Conservation (phyloP, 2,113 vertebrate genomes). For the Corythaeola cristata region DNA sequence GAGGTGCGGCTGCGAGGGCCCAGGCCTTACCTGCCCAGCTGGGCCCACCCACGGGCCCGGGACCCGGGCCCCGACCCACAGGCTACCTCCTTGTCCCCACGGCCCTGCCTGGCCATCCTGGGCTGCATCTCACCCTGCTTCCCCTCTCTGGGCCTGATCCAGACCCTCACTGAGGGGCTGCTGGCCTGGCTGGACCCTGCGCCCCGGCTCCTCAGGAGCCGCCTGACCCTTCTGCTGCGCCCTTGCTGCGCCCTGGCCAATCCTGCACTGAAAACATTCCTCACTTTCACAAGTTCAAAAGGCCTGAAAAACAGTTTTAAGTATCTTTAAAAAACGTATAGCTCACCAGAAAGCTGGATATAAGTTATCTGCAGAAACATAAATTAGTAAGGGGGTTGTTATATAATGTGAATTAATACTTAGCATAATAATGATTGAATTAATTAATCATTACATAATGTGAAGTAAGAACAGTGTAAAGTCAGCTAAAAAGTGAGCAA, state of each 20-base stretch:
- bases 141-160: neutral
- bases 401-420: neutral
- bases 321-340: neutral
- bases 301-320: neutral
- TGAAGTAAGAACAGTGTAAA: neutral
- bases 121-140: neutral
- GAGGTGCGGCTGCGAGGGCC: fast-evolving
- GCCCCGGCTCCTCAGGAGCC: neutral
- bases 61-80: fast-evolving
- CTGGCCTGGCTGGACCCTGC: fast-evolving
- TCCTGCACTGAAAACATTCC: neutral
- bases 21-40: fast-evolving
- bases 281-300: fast-evolving
- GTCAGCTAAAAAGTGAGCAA: neutral
- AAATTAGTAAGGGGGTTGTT: neutral
- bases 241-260: neutral
- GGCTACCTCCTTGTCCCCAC: fast-evolving
- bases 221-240: no score
- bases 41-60: fast-evolving
- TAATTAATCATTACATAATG: neutral
- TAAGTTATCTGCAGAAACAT: neutral
- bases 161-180: neutral
- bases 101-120: neutral
- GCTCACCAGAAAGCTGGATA: neutral
- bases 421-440: neutral